Base-by-base conservation (phyloP, 2,113 vertebrate genomes). In the Cepphus grylle region DNA sequence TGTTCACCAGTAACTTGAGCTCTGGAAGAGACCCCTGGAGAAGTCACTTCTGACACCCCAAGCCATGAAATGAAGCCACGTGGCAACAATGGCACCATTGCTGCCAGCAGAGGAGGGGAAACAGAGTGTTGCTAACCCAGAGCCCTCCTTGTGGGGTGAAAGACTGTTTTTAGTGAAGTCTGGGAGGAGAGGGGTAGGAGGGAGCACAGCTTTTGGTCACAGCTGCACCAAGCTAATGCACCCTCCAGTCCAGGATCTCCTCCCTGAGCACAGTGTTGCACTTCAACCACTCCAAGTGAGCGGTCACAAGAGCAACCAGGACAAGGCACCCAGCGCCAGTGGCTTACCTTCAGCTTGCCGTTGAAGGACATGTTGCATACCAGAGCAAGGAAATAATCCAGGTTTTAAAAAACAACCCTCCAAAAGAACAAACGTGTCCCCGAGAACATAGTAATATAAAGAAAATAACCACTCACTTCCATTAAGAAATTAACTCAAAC, bases 121-220 rank as follows among this genome's bases (percentile, higher is more conserved):
- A 38, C 29, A 13, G 9, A n/a, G 19, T 42, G 11, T 22, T 78
- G 25, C n/a, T 55, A 63, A 47, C 22, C 8, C 32, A 79, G 19
- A 72, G 1, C 6, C 13, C 26, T 36, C 52, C 42, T 53, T 0
- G 0, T 18, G 17, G 22, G 15, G 8, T 25, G 12, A 49, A 42
- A 71, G 47, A 19, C 5, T 49, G 34, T 2, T 34, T 81, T 49
- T 49, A 50, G 18, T 20, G 17, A 85, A n/a, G 25, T 12, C 25
- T 53, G 27, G 25, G 47, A 66, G 20, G 19, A 66, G 10, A 1
- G 4, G 21, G 5, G 10, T 34, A 66, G 29, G 61, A 89, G 6
- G 6, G 21, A 71, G 6, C 10, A 36, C 13, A 61, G 42, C 14
- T 66, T 66, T 58, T 66, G 9, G 25, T 69, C 36, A 22, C 36